These are phyloP conservation scores for Drosophila multiciliata DNA, from an alignment of 2,888 invertebrate species.

Conservation along the genomic window DNA sequence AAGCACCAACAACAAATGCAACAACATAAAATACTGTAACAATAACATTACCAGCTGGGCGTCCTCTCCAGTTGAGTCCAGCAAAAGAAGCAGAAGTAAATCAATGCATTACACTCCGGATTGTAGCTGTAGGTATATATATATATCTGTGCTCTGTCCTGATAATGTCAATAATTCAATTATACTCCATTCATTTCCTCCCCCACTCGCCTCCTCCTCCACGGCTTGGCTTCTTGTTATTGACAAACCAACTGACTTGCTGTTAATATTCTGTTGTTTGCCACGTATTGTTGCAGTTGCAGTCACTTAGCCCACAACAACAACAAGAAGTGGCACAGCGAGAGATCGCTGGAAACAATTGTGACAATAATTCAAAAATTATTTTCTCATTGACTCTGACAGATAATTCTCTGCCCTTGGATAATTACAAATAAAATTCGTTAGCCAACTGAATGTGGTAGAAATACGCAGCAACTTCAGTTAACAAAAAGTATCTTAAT, in stretches of 20 bases:
- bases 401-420: background rate
- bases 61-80: constrained; percentile 1
- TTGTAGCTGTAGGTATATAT: constrained; percentile 36
- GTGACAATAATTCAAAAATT: constrained; percentile 35
- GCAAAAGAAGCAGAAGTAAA: constrained; percentile 48
- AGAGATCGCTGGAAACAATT: constrained; percentile 57
- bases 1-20: constrained; percentile 51
- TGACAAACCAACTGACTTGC: constrained; percentile 59
- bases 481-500: background rate
- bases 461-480: background rate
- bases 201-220: constrained; percentile 10
- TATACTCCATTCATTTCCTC: constrained; percentile 50
- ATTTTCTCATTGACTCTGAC: background rate
- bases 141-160: constrained; percentile 33
- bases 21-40: constrained; percentile 17
- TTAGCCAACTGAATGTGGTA: background rate
- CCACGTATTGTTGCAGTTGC: constrained; percentile 38
- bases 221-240: constrained; percentile 54
- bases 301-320: constrained; percentile 52
- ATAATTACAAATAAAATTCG: background rate
- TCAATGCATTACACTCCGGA: constrained; percentile 71
- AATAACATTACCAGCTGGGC: constrained; percentile 20
- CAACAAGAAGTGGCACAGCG: constrained; percentile 32
- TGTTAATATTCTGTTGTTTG: constrained; percentile 32
- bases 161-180: constrained; percentile 77